Percentiles rank a stretch among this genome's conserved stretches.
Conservation (phyloP, 2,888 invertebrate species). For the Drosophila lacicola region DNA sequence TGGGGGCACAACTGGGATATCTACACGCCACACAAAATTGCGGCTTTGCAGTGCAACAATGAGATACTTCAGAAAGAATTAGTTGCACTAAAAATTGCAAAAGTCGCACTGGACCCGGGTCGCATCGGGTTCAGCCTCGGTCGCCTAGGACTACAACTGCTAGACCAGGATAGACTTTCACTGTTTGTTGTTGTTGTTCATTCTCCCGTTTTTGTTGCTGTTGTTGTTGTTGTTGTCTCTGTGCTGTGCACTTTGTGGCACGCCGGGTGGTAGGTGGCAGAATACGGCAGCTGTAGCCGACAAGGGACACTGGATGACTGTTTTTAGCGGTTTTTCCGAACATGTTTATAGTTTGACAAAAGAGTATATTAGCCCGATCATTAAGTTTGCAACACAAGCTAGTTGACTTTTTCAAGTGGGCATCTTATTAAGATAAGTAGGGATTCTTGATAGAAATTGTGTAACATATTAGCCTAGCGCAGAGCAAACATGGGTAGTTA, state of each 20-base stretch:
- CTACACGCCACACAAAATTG: conserved; percentile 75
- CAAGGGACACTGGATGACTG: conserved; percentile 58
- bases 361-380: conserved; percentile 7
- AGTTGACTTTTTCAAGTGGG: too few relatives aligned
- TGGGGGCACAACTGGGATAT: conserved; percentile 1
- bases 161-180: conserved; percentile 56
- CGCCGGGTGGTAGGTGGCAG: conserved; percentile 53
- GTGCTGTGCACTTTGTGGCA: conserved; percentile 46
- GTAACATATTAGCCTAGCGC: too few relatives aligned
- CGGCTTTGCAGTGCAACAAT: conserved; percentile 80
- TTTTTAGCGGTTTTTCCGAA: conserved; percentile 50
- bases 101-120: conserved; percentile 65
- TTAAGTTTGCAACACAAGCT: conserved; percentile 2
- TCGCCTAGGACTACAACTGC: conserved; percentile 22
- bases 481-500: too few relatives aligned
- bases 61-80: conserved; percentile 82
- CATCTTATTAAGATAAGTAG: too few relatives aligned
- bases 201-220: conserved; percentile 15
- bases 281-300: conserved; percentile 19
- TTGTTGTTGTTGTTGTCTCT: conserved; percentile 28
- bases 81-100: conserved; percentile 81
- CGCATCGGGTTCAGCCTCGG: conserved; percentile 11
- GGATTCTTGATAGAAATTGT: too few relatives aligned
- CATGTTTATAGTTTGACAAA: conserved; percentile 18
- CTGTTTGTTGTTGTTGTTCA: conserved; percentile 38